Percentiles rank a stretch among this genome's conserved stretches.
Conservation (phyloP, 2,888 invertebrate genomes). For the Cyclophora punctaria region DNA sequence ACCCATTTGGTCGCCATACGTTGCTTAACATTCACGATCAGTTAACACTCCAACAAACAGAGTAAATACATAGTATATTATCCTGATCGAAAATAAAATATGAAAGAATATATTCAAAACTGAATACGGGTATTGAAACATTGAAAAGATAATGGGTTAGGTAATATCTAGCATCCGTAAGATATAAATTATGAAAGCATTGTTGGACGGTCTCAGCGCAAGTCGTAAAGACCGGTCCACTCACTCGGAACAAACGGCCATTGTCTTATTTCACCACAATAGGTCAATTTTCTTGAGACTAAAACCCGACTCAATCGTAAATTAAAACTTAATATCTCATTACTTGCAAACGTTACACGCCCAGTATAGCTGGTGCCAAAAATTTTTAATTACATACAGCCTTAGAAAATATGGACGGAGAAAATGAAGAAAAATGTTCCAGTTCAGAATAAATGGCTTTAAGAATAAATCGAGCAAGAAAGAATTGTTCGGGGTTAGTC, state of each 20-base stretch:
- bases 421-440: conserved; percentile 2
- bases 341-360: conserved; percentile 63
- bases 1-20: too few relatives aligned
- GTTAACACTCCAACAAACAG: too few relatives aligned
- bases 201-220: conserved; percentile 42
- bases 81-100: too few relatives aligned
- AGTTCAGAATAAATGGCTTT: not conserved
- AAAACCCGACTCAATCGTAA: conserved; percentile 62
- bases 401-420: conserved; percentile 21
- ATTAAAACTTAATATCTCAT: conserved; percentile 71
- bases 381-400: conserved; percentile 37
- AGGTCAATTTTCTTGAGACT: conserved; percentile 69
- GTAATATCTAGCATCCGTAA: conserved; percentile 46
- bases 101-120: too few relatives aligned
- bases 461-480: not conserved
- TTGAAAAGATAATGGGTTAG: conserved; percentile 25
- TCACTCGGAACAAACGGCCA: conserved; percentile 62
- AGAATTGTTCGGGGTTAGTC: not conserved
- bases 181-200: conserved; percentile 65
- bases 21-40: too few relatives aligned
- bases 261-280: conserved; percentile 70
- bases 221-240: conserved; percentile 53
- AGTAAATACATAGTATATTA: too few relatives aligned
- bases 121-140: not conserved
- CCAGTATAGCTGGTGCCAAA: conserved; percentile 48